These are phyloP conservation scores for Amorpha juglandis DNA, from an alignment of 2,888 invertebrate species.

Conservation along the genomic window DNA sequence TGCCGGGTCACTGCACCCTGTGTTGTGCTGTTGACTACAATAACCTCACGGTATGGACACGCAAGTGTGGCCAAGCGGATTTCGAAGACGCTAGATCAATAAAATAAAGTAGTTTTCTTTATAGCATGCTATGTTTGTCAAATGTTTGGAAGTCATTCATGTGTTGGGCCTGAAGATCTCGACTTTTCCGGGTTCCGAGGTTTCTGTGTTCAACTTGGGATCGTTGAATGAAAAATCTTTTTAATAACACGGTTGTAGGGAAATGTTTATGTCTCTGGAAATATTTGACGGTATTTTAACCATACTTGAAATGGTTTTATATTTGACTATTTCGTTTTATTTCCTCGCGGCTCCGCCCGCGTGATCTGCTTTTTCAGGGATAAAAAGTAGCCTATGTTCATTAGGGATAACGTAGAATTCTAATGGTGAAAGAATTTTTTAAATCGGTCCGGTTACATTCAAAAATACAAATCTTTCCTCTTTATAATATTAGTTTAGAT, in stretches of 20 bases:
- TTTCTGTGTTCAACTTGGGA: not conserved
- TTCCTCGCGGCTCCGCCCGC: too few relatives aligned
- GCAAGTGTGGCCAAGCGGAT: conserved; percentile 28
- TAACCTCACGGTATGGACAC: conserved; percentile 26
- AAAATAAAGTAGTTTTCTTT: conserved; percentile 26
- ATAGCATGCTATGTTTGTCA: conserved; percentile 21
- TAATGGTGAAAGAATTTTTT: too few relatives aligned
- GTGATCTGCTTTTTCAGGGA: too few relatives aligned
- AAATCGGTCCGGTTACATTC: too few relatives aligned
- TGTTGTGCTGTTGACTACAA: conserved; percentile 32
- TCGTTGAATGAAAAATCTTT: not conserved
- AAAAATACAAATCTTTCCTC: too few relatives aligned
- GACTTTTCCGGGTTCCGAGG: not conserved
- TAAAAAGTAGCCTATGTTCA: too few relatives aligned
- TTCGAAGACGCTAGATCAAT: conserved; percentile 28
- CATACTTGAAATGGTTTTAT: too few relatives aligned
- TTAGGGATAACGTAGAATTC: too few relatives aligned
- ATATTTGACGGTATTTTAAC: too few relatives aligned
- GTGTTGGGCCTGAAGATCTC: not conserved
- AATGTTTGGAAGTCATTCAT: not conserved
- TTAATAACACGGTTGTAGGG: not conserved
- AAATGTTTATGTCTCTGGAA: too few relatives aligned
- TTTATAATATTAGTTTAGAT: too few relatives aligned
- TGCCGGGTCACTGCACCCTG: conserved; percentile 33
- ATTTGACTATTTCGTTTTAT: too few relatives aligned